Conservation (phyloP, 2,113 vertebrate species). For the Hylia prasina region DNA sequence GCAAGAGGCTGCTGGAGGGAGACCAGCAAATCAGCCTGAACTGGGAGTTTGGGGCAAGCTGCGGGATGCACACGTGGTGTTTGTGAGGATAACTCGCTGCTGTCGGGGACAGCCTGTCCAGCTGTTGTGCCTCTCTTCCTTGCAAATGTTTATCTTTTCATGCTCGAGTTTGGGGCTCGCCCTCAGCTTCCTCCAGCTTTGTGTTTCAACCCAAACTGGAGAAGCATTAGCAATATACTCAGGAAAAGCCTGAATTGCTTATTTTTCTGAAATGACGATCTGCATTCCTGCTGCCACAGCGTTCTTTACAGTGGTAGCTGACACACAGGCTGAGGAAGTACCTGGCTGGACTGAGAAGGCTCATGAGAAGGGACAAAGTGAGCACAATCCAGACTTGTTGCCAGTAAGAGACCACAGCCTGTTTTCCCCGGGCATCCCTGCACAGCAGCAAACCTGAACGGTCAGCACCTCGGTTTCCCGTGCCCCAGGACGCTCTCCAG, state of each 20-base stretch:
- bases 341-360: background rate
- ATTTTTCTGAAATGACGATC: background rate
- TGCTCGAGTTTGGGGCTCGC: background rate
- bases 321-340: rapidly evolving
- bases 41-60: background rate
- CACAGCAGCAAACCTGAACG: background rate
- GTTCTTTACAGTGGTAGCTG: background rate
- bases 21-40: background rate
- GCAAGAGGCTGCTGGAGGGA: background rate
- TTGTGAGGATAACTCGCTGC: background rate
- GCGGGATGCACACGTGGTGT: no score
- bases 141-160: background rate
- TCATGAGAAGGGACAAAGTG: background rate
- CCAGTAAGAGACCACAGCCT: background rate
- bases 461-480: background rate
- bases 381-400: background rate
- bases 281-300: background rate
- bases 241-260: background rate
- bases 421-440: background rate
- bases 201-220: background rate
- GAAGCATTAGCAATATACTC: background rate
- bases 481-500: background rate
- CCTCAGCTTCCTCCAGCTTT: background rate
- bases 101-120: rapidly evolving
- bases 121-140: background rate